phyloP scores from a whole-genome alignment of 2,888 invertebrate genomes.

The Plagiodera versicolora region DNA sequence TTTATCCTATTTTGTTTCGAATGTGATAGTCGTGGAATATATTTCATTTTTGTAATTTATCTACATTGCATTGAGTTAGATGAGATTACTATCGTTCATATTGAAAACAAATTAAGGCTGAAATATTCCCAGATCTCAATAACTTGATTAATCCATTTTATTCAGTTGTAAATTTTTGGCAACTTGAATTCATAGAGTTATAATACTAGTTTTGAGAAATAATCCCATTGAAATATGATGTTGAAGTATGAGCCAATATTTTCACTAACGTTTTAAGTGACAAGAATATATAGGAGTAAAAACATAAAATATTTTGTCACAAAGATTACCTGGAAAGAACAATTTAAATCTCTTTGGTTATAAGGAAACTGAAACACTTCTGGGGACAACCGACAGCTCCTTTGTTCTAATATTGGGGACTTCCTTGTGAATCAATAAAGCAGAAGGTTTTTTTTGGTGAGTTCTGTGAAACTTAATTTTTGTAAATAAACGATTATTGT shows the following conservation, averaged over 20 bases:
- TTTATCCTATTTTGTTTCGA: constrained; percentile 27
- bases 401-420: no score
- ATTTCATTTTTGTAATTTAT: constrained; percentile 33
- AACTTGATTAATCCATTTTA: constrained; percentile 1
- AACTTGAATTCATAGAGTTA: not conserved
- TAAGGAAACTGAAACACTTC: no score
- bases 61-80: constrained; percentile 19
- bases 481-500: constrained; percentile 11
- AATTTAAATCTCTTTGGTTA: no score
- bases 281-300: no score
- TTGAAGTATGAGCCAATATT: no score
- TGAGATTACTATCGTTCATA: constrained; percentile 15
- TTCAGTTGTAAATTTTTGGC: not conserved
- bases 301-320: no score
- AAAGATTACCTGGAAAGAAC: no score
- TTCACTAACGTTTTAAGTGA: no score
- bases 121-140: constrained; percentile 22
- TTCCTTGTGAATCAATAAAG: not conserved
- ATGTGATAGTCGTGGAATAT: constrained; percentile 32
- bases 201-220: not conserved
- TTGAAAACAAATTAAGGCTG: constrained; percentile 19
- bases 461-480: not conserved
- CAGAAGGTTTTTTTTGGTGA: not conserved
- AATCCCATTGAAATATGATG: no score
- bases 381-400: no score